These are phyloP conservation scores for Kryphioiulus occultus DNA, from an alignment of 2,888 invertebrate genomes.

Conservation along the genomic window DNA sequence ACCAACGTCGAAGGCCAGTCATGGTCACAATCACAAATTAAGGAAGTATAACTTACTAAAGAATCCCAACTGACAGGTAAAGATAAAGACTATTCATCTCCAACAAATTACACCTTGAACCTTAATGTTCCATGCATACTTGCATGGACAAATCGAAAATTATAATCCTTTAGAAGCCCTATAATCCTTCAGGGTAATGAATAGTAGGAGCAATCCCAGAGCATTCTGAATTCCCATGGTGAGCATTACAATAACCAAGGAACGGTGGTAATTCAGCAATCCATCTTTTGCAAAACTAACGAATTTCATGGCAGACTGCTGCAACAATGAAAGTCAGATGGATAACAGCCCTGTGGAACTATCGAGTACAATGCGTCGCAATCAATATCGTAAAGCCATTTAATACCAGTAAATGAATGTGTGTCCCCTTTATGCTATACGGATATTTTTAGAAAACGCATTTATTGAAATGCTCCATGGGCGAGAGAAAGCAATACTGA, in stretches of 20 bases:
- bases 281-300: neutral
- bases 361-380: neutral
- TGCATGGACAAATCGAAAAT: neutral
- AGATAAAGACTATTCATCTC: no score
- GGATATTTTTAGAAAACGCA: slow-evolving; percentile 11
- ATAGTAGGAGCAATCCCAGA: neutral
- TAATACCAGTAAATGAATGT: slow-evolving; percentile 2
- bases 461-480: slow-evolving; percentile 13
- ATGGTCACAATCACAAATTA: no score
- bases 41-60: no score
- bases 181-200: neutral
- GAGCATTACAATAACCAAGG: neutral
- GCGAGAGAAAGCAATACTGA: neutral
- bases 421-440: neutral
- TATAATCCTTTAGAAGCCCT: neutral
- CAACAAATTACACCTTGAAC: no score
- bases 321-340: neutral
- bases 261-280: neutral
- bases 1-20: no score
- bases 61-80: no score
- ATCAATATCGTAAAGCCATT: slow-evolving; percentile 1
- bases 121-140: neutral
- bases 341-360: neutral
- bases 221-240: neutral
- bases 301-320: neutral